phyloP scores from a whole-genome alignment of 2,797 vertebrate species.

The Lindbergichthys nudifrons region DNA sequence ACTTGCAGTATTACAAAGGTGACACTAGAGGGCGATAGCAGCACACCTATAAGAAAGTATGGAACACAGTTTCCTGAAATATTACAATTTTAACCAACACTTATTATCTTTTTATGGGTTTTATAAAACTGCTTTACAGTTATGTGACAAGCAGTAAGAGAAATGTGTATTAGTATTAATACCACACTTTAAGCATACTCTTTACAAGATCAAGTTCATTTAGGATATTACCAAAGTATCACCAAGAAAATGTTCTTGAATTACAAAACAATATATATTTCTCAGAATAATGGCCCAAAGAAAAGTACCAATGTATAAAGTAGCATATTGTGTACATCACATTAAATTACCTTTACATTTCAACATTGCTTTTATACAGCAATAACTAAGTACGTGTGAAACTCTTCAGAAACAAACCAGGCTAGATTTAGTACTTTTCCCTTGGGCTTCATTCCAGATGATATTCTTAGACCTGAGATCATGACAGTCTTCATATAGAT shows the following conservation, averaged over 20 bases:
- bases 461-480: background rate
- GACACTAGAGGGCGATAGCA: constrained; percentile 56
- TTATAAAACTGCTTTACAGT: background rate
- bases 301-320: too few species aligned
- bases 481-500: background rate
- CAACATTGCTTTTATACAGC: too few species aligned
- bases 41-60: background rate
- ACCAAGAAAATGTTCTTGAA: too few species aligned
- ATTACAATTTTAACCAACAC: background rate
- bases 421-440: too few species aligned
- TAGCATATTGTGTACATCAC: too few species aligned
- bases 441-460: too few species aligned
- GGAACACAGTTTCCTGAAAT: background rate
- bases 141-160: background rate
- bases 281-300: too few species aligned
- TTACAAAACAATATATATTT: too few species aligned
- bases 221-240: background rate
- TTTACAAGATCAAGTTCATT: background rate
- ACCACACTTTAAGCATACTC: background rate
- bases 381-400: too few species aligned
- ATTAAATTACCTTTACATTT: too few species aligned
- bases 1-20: background rate
- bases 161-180: background rate
- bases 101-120: background rate
- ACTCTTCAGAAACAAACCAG: too few species aligned